phyloP scores from a whole-genome alignment of 2,888 invertebrate genomes.

The Eugnorisma glareosa region DNA sequence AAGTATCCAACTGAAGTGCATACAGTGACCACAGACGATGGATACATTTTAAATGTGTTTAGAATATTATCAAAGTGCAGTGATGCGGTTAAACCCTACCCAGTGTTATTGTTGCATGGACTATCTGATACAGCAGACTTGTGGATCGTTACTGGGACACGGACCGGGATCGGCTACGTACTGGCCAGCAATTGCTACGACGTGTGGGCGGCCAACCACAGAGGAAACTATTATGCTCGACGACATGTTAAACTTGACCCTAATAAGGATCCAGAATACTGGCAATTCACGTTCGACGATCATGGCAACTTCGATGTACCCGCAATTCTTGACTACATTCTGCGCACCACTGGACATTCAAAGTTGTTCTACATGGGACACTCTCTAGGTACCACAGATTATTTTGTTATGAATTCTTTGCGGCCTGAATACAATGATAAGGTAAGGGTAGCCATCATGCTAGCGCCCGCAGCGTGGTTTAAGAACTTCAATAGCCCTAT shows the following conservation, averaged over 20 bases:
- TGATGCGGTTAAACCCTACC: slow-evolving; percentile 66
- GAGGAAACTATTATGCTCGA: slow-evolving; percentile 92
- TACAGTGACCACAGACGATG: slow-evolving; percentile 78
- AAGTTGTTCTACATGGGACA: slow-evolving; percentile 93
- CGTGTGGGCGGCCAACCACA: slow-evolving; percentile 82
- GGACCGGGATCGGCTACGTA: slow-evolving; percentile 76
- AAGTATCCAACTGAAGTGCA: slow-evolving; percentile 77
- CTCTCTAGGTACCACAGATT: slow-evolving; percentile 92
- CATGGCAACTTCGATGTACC: slow-evolving; percentile 93
- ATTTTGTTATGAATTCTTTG: slow-evolving; percentile 89
- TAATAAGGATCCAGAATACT: slow-evolving; percentile 82
- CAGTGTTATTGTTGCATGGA: slow-evolving; percentile 81
- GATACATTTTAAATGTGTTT: slow-evolving; percentile 80
- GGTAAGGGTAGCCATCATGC: slow-evolving; percentile 87
- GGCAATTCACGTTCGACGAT: slow-evolving; percentile 92
- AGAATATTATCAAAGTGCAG: slow-evolving; percentile 77
- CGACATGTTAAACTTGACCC: slow-evolving; percentile 87
- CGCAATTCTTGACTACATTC: slow-evolving; percentile 88
- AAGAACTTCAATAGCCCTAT: slow-evolving; percentile 83
- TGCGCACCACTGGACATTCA: slow-evolving; percentile 84
- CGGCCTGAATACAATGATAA: slow-evolving; percentile 91
- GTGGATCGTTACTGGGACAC: slow-evolving; percentile 78
- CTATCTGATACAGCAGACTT: slow-evolving; percentile 78
- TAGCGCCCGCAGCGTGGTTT: slow-evolving; percentile 88
- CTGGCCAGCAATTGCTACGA: slow-evolving; percentile 90